Base-by-base conservation (phyloP, 1,140 invertebrate species). In the Drosophila pectinifera region DNA sequence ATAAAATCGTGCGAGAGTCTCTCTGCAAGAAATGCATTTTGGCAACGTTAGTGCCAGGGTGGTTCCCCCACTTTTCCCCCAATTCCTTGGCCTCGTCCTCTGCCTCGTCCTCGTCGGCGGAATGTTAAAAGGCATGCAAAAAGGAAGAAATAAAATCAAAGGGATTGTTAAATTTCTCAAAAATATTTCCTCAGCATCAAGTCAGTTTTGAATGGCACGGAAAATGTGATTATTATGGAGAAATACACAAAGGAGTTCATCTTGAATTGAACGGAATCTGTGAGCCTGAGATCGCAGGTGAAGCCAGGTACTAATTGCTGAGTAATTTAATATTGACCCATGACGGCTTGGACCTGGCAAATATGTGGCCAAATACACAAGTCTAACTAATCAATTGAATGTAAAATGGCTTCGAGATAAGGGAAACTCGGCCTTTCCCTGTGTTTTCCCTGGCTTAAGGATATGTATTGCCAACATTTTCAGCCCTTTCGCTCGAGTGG, bases 1-100 rank as follows among this genome's bases (percentile, higher is more conserved):
- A 70, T 70, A 68, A 69, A 70, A 39, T 69, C 51, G 63, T 20
- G 42, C 31, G n/a, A 22, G 54, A 20, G 31, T 53, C 49, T 53
- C 13, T 13, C 49, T 39, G 48, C 34, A 20, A 59, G 36, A 42
- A 42, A 63, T 59, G 59, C 59, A 63, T 63, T 65, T 64, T 65
- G 59, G 31, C 63, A 64, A 38, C 34, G 63, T 41, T 41, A 31
- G 34, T 42, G 22, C 58, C 16, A 20, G 11, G 42, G 24, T 11
- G 34, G 22, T 54, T 16, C 31, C 20, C 16, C 16, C 18, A n/a
- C 18, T 43, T 28, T 31, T 31, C 28, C 28, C 28, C 28, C 36
- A 13, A 38, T 38, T 38, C n/a, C 36, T 55, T n/a, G n/a, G n/a
- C n/a, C n/a, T 39, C 26, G 16, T 18, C 4, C 5, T 39, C 26